Evolutionary conservation across 2,797 vertebrate genomes (phyloP).

Genomic region (Malurus splendens): DNA sequence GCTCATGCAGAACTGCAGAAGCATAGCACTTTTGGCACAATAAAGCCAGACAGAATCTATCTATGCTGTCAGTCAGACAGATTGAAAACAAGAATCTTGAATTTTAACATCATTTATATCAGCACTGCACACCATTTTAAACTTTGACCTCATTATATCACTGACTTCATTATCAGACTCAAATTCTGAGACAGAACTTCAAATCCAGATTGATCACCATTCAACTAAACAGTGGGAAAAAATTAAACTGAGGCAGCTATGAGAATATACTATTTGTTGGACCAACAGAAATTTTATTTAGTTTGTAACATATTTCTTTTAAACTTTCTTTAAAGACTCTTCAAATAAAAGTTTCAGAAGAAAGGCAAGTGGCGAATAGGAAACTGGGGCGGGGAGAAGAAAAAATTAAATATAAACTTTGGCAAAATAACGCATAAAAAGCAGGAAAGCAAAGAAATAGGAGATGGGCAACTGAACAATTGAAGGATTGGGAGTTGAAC

Average conservation of each 20-base stretch:
- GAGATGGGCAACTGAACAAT: neutral
- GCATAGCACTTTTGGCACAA: neutral
- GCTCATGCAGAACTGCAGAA: neutral
- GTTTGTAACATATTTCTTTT: neutral
- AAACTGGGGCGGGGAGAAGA: neutral
- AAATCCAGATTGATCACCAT: neutral
- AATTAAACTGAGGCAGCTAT: neutral
- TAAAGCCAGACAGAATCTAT: neutral
- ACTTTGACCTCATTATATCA: neutral
- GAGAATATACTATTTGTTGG: neutral
- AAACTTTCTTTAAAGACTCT: neutral
- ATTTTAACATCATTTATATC: neutral
- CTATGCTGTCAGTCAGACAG: neutral
- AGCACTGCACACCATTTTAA: neutral
- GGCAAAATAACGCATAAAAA: neutral
- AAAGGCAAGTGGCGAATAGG: neutral
- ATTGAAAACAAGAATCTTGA: neutral
- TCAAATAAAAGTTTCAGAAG: neutral
- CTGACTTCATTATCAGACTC: neutral
- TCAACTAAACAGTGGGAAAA: neutral
- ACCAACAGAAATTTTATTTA: neutral
- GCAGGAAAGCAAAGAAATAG: neutral
- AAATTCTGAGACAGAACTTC: neutral
- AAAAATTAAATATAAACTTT: neutral
- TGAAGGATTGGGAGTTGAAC: neutral